Conservation (phyloP, 2,888 invertebrate species). For the Drosophila cognata region DNA sequence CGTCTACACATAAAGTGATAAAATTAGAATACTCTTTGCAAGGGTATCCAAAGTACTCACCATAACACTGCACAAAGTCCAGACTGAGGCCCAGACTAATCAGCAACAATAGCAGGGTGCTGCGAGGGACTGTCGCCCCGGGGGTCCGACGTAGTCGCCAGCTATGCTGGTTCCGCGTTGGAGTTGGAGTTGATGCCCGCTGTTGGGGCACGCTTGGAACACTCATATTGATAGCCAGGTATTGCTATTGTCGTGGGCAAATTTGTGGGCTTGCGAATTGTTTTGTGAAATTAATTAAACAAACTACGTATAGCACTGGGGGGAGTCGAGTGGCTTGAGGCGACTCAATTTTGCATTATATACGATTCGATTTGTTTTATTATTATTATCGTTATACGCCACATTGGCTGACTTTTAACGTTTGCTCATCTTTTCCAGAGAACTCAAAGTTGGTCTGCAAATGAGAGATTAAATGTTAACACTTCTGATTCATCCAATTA, state of each 20-base stretch:
- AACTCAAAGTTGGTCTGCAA: constrained; percentile 45
- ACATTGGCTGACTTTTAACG: constrained; percentile 57
- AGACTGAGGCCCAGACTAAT: constrained; percentile 68
- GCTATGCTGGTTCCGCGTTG: constrained; percentile 24
- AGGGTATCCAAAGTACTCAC: constrained; percentile 59
- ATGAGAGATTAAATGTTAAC: constrained; percentile 12
- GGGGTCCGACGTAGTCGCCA: constrained; percentile 41
- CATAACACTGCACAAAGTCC: constrained; percentile 71
- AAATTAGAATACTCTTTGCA: not conserved
- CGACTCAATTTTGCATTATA: constrained; percentile 65
- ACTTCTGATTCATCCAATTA: constrained; percentile 30
- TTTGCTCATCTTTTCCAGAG: constrained; percentile 53
- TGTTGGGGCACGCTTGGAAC: constrained; percentile 74
- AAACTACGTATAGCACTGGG: constrained; percentile 62
- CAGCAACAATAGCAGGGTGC: constrained; percentile 60
- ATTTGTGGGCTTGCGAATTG: constrained; percentile 47
- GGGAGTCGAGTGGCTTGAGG: constrained; percentile 40
- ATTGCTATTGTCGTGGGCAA: constrained; percentile 54
- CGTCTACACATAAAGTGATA: not conserved
- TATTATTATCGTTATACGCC: constrained; percentile 43
- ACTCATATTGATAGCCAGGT: constrained; percentile 77
- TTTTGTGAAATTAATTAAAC: constrained; percentile 75
- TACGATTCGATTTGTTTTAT: constrained; percentile 43
- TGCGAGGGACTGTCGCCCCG: constrained; percentile 42
- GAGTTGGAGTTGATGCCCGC: constrained; percentile 61